Evolutionary conservation across 2,888 invertebrate species (phyloP).

Genomic region (Sipha maydis): DNA sequence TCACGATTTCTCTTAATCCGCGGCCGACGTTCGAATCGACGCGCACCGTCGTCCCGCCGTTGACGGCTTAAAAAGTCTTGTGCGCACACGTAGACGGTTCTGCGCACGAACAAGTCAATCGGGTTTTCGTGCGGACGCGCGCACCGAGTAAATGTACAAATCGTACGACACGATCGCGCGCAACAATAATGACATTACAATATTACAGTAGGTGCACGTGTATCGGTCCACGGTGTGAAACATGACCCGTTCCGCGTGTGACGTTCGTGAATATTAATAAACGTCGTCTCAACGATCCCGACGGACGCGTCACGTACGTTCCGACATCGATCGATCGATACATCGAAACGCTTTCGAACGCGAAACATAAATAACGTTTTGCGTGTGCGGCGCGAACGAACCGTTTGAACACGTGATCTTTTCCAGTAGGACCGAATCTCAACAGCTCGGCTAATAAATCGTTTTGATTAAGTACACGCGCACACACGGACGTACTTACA

Average conservation of each 20-base stretch:
- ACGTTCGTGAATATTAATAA: too few species aligned
- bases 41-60: not conserved
- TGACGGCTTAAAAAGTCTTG: not conserved
- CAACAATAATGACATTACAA: not conserved
- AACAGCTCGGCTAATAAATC: not conserved
- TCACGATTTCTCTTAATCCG: not conserved
- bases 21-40: not conserved
- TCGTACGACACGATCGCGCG: not conserved
- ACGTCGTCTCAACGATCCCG: too few species aligned
- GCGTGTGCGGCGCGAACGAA: too few species aligned
- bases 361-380: too few species aligned
- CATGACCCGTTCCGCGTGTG: too few species aligned
- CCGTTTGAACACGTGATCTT: not conserved
- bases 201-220: too few species aligned
- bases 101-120: constrained; percentile 25
- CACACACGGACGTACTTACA: not conserved
- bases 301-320: too few species aligned
- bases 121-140: constrained; percentile 31
- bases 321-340: too few species aligned
- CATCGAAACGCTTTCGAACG: too few species aligned
- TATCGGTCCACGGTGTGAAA: too few species aligned
- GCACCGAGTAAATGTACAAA: too few species aligned
- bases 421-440: not conserved
- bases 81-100: not conserved
- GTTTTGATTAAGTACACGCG: not conserved